Conservation (phyloP, 2,888 invertebrate species). For the Lysandra coridon region DNA sequence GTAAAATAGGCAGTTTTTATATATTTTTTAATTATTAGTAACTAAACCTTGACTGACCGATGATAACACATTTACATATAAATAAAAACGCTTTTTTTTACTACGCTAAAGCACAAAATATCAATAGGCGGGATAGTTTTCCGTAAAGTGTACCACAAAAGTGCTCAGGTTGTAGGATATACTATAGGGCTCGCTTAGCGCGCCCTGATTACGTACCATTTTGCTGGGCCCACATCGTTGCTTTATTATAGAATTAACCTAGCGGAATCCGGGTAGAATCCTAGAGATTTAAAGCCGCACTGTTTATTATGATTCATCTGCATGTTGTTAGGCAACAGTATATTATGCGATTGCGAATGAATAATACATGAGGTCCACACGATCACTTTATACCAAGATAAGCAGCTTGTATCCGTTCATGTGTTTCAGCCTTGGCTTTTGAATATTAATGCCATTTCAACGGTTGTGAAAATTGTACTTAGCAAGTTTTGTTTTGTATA, state of each 20-base stretch:
- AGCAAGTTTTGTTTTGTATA: background rate
- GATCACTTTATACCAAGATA: constrained; percentile 63
- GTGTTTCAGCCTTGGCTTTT: constrained; percentile 51
- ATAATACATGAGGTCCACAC: constrained; percentile 66
- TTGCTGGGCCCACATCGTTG: too few relatives aligned
- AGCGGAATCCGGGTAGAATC: background rate
- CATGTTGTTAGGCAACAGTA: constrained; percentile 41
- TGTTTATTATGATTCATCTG: constrained; percentile 44
- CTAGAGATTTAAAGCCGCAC: constrained; percentile 39
- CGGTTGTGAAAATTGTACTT: constrained; percentile 18
- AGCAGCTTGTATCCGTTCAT: constrained; percentile 58
- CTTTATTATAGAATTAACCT: background rate
- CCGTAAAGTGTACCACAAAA: too few relatives aligned
- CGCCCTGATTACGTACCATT: too few relatives aligned
- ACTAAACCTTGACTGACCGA: too few relatives aligned
- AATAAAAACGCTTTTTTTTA: too few relatives aligned
- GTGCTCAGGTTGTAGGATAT: background rate
- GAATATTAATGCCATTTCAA: constrained; percentile 47
- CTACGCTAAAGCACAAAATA: too few relatives aligned
- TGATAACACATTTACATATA: too few relatives aligned
- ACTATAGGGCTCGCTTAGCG: background rate
- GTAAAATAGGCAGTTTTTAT: too few relatives aligned
- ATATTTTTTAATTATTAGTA: too few relatives aligned
- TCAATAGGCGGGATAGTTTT: too few relatives aligned
- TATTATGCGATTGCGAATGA: constrained; percentile 62